phyloP scores from a whole-genome alignment of 2,797 vertebrate species.

The Emys orbicularis region DNA sequence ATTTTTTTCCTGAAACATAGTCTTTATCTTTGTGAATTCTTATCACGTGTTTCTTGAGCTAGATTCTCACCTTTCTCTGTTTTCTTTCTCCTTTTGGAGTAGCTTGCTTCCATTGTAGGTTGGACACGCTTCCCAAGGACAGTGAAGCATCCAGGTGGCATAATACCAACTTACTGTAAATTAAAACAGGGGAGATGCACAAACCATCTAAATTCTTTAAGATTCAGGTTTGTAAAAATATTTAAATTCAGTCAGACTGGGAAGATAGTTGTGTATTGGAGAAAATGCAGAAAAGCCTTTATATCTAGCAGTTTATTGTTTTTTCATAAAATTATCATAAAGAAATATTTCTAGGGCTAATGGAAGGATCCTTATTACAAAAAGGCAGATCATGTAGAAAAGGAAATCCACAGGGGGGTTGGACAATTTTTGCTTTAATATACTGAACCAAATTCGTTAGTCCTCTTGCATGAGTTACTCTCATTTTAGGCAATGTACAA shows the following conservation, averaged over 20 bases:
- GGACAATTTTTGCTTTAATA: not conserved
- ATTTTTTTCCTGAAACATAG: conserved; percentile 37
- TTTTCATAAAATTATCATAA: not conserved
- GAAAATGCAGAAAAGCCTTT: conserved; percentile 40
- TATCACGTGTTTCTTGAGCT: conserved; percentile 56
- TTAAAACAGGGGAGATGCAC: conserved; percentile 48
- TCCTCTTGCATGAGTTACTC: not conserved
- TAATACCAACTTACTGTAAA: conserved; percentile 71
- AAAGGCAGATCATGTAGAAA: not conserved
- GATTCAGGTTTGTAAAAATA: conserved; percentile 70
- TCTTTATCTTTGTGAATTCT: conserved; percentile 50
- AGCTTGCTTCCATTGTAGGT: conserved; percentile 18
- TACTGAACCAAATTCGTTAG: not conserved
- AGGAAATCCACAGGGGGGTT: not conserved
- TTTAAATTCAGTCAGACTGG: conserved; percentile 63
- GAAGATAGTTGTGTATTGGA: not conserved
- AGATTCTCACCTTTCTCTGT: conserved; percentile 46
- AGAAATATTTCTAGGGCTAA: not conserved
- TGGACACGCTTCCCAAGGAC: conserved; percentile 35
- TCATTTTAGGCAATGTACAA: not conserved
- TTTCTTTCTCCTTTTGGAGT: conserved; percentile 59
- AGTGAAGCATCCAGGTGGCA: conserved; percentile 72
- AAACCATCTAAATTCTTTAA: conserved; percentile 70
- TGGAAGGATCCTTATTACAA: not conserved
- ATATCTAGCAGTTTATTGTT: not conserved